Base-by-base conservation (phyloP, 1,140 invertebrate species). In the Chelonus insularis region DNA sequence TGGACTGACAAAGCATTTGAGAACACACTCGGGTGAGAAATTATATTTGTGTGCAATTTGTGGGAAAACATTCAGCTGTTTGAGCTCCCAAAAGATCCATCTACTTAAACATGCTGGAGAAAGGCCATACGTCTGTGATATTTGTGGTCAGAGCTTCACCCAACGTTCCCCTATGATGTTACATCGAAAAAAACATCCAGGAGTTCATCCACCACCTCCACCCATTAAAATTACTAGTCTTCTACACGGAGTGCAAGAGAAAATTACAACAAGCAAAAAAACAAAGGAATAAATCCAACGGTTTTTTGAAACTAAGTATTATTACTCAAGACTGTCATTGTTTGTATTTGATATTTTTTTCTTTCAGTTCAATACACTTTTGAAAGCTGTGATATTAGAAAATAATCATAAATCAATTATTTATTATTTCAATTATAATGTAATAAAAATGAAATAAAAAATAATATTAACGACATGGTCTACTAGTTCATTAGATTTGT, bases 1-100 rank as follows among this genome's bases (percentile, higher is more conserved):
- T 58, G 84, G 88, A 8, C 77, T 89, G 9, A 84, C 81, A 39
- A 84, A 83, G 0, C 86, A 88, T 60, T 78, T 84, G 67, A 78
- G 84, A 20, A 86, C 84, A 1, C 89, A 91, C 64, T 87, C 86
- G 0, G 84, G 84, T 57, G 87, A 89, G 65, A 87, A 88, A 64
- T 87, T 88, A 0, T 89, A 86, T 69, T 67, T 85, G 1, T 88
- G 87, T 68, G 74, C 80, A 1, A 68, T 82, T 6, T 88, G 87
- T 62, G 84, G 84, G 3, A 87, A 86, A 68, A 81, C 80, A 0
- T 89, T 89, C 65, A 81, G 76, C 0, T 78, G 78, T 54, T 68
- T 77, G 4, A 81, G 77, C 66, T 78, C 71, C 1, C 72, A 83
- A 48, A 80, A 78, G 37, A 73, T 79, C 14, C 83, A 85, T 57